Evolutionary conservation across 2,113 vertebrate genomes (phyloP), one percentile per base, ranked within the genome.

Genomic region (Anser cygnoides): DNA sequence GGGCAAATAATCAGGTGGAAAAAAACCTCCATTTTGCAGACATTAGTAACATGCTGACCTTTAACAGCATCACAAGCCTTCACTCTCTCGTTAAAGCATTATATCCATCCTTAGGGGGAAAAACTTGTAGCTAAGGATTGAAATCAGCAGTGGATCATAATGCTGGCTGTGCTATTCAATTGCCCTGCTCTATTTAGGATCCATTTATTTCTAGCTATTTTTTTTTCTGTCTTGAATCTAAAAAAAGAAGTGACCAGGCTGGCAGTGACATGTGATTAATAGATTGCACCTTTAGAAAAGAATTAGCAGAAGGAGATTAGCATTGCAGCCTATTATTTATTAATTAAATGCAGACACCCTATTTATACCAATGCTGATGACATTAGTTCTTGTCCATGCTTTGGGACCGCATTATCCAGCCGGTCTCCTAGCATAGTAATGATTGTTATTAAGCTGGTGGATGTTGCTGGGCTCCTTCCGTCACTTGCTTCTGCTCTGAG

Each of bases 301-400:
- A 97, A 43, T 90, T 96, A 96, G 83, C 92, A 96, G 95, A 84
- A 95, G 90, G 88, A 95, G 92, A 96, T 96, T 96, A 96, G 90
- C 76, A 92, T 96, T 94, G 88, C 81, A 93, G 95, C 83, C 76
- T 95, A 96, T 97, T 97, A 97, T 96, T 96, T 97, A 96, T 96
- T 96, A 97, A 96, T 96, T 97, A 97, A 96, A 96, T 94, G 88
- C 93, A 96, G 95, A 90, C 90, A 95, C 70, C 61, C 82, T 96
- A 94, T 94, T 96, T 96, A 96, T 95, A 93, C 90, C 88, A 90
- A 82, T 78, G 88, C 76, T 84, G 96, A 96, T 96, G 90, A 87
- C 88, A 97, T 94, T 96, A 93, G 86, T 79, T 96, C 92, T 84
- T 33, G 7, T 90, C 93, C 72, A 25, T 92, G 61, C 80, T 91